Evolutionary conservation across 1,140 invertebrate species (phyloP).

Genomic region (Eciton burchellii): DNA sequence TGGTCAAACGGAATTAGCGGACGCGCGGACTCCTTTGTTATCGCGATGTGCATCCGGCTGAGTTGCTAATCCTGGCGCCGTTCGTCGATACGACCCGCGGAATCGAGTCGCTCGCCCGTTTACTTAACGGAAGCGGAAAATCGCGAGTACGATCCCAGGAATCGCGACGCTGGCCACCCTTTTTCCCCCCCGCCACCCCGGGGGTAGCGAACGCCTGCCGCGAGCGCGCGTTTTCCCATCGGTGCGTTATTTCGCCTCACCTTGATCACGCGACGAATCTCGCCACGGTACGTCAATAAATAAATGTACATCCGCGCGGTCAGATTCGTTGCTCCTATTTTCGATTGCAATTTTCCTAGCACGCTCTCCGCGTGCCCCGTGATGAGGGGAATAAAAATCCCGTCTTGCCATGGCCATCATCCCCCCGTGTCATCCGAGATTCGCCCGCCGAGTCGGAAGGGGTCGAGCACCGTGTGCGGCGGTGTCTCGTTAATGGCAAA

Average conservation of each 20-base stretch:
- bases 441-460: background rate
- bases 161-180: no score
- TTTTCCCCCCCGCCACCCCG: no score
- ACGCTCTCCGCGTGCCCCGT: no score
- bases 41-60: constrained; percentile 64
- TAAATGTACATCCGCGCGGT: background rate
- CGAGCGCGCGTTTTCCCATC: background rate
- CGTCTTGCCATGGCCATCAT: background rate
- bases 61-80: constrained; percentile 59
- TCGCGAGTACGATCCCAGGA: constrained; percentile 32
- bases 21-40: constrained; percentile 60
- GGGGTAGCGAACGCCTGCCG: constrained; percentile 7
- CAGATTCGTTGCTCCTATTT: constrained; percentile 1
- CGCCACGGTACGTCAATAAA: background rate
- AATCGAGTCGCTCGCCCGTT: no score
- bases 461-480: constrained; percentile 4
- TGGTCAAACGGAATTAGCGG: constrained; percentile 63
- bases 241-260: background rate
- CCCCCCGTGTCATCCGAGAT: constrained; percentile 15
- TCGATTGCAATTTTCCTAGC: constrained; percentile 31
- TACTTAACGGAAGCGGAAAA: constrained; percentile 73
- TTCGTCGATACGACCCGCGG: constrained; percentile 46
- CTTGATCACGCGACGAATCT: background rate
- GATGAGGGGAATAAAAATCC: constrained; percentile 25
- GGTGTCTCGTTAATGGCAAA: constrained; percentile 19